phyloP scores from a whole-genome alignment of 1,140 invertebrate genomes.

The Heterodera carotae region DNA sequence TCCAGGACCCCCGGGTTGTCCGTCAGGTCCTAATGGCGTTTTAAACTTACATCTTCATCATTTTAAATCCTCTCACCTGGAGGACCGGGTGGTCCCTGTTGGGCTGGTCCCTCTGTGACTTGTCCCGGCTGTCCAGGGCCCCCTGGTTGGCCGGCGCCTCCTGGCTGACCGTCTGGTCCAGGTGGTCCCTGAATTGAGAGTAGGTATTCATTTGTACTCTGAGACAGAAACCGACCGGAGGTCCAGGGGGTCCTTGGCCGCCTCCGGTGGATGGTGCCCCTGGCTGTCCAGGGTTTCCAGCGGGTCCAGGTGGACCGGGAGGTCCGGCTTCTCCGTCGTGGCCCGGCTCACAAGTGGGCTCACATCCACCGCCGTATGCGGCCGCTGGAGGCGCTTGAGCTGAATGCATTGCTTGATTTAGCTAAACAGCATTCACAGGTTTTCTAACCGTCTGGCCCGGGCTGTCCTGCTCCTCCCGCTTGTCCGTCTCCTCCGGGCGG shows the following conservation, averaged over 20 bases:
- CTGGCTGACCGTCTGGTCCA: slow-evolving; percentile 40
- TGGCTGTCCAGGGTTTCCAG: slow-evolving; percentile 44
- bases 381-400: slow-evolving; percentile 16
- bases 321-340: slow-evolving; percentile 40
- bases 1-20: slow-evolving; percentile 44
- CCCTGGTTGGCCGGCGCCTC: slow-evolving; percentile 40
- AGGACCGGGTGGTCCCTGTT: slow-evolving; percentile 41
- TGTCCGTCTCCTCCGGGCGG: slow-evolving; percentile 27
- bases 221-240: neutral
- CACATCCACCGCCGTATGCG: slow-evolving; percentile 10
- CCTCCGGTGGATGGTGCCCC: slow-evolving; percentile 41
- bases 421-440: neutral
- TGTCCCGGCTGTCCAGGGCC: slow-evolving; percentile 36
- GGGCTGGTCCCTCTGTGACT: slow-evolving; percentile 32
- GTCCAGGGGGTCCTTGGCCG: slow-evolving; percentile 41
- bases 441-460: slow-evolving; percentile 13
- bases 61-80: slow-evolving; percentile 19
- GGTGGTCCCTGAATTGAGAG: slow-evolving; percentile 31
- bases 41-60: neutral
- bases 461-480: slow-evolving; percentile 20
- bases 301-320: slow-evolving; percentile 41
- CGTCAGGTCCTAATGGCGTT: slow-evolving; percentile 35
- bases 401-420: neutral
- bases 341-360: slow-evolving; percentile 24
- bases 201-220: slow-evolving; percentile 9